Evolutionary conservation across 2,888 invertebrate species (phyloP), one percentile per base, ranked within the genome.

Genomic region (Lepidocyrtoides sp.): DNA sequence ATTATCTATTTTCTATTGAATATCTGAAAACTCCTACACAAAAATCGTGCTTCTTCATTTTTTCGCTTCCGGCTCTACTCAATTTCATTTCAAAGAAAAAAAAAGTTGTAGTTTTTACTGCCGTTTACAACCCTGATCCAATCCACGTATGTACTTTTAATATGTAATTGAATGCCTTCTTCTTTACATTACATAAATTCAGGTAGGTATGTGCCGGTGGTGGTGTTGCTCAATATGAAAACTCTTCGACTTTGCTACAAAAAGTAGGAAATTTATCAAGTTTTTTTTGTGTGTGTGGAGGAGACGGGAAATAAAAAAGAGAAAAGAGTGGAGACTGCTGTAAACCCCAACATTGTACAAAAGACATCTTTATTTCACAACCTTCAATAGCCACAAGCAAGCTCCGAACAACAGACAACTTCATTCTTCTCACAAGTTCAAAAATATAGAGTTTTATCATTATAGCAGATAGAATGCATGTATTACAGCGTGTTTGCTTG

Each of bases 401-500:
- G 44, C 12, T 23, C 10, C 44, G 77, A 41, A 86, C 86, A 75
- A 86, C 75, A 77, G 63, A 81, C 81, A 88, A 81, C 51, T 89
- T 89, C 82, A 88, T 88, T 81, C 54, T 36, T 54, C n/a, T 44
- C 41, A 14, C 41, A 72, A 72, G 72, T 72, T 72, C 10, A 60
- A 88, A 44, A 81, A 66, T 54, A 79, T 23, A 51, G 14, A n/a
- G n/a, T 66, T 23, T 60, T 41, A 26, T 77, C 44, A 44, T 72
- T 44, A 72, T 29, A 54, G 57, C 36, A 0, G 66, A 66, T 66
- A 66, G 60, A 23, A 26, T 2, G 10, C 23, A 36, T 36, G 23
- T 36, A 12, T 3, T 32, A 10, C n/a, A n/a, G n/a, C n/a, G n/a
- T n/a, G n/a, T n/a, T n/a, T n/a, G n/a, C n/a, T n/a, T n/a, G n/a